phyloP scores from a whole-genome alignment of 2,113 vertebrate genomes.

The Steatornis caripensis region DNA sequence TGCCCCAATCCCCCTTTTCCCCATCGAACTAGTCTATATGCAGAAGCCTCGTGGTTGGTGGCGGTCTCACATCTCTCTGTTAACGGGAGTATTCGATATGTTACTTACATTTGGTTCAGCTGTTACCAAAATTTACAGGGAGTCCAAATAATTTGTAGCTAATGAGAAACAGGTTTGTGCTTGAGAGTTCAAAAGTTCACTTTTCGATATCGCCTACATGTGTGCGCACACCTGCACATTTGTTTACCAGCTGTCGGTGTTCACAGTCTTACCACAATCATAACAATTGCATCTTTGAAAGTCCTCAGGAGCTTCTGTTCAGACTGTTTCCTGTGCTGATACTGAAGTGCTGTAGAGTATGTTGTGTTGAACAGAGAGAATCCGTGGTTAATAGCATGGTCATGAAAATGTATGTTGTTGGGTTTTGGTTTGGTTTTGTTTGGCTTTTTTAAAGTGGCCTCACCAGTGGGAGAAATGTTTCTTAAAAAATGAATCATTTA shows the following conservation, averaged over 20 bases:
- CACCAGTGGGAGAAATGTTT: neutral
- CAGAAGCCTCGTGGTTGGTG: no score
- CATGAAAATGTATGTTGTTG: neutral
- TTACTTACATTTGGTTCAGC: neutral
- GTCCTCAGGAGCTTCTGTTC: neutral
- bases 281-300: neutral
- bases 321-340: neutral
- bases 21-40: no score
- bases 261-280: neutral
- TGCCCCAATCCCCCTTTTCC: no score
- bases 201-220: accelerated
- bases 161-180: neutral
- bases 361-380: neutral
- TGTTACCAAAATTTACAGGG: neutral
- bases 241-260: neutral
- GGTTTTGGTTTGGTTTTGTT: neutral
- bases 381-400: neutral
- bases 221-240: accelerated
- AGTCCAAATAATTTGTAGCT: neutral
- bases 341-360: neutral
- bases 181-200: neutral
- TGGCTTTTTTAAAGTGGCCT: neutral
- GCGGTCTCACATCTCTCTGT: neutral
- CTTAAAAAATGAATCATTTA: neutral
- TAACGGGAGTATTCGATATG: neutral